Percentiles rank a stretch among this genome's conserved stretches.
Evolutionary conservation across 1,140 invertebrate genomes (phyloP).

Genomic region (Trissolcus basalis): DNA sequence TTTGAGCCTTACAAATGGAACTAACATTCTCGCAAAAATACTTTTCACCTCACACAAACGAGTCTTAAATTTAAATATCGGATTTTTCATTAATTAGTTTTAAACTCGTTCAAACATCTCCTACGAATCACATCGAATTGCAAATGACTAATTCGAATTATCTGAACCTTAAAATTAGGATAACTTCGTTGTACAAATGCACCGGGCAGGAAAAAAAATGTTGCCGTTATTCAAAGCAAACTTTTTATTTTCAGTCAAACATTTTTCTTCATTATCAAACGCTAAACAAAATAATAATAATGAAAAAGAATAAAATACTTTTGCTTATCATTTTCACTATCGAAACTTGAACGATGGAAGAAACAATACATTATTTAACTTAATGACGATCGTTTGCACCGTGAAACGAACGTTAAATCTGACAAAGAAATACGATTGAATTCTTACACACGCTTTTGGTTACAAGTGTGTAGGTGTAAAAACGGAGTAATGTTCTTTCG

Average conservation of each 20-base stretch:
- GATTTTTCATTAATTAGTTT: slow-evolving; percentile 23
- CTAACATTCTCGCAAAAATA: slow-evolving; percentile 3
- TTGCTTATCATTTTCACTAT: too few species aligned
- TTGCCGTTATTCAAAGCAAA: too few species aligned
- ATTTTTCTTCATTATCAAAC: too few species aligned
- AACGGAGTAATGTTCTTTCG: slow-evolving; percentile 30
- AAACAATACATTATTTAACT: too few species aligned
- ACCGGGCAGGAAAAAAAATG: too few species aligned
- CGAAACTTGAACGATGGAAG: too few species aligned
- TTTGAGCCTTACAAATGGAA: slow-evolving; percentile 5
- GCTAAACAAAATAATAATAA: too few species aligned
- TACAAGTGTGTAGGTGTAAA: slow-evolving; percentile 16
- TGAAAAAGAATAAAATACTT: too few species aligned
- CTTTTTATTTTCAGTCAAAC: too few species aligned
- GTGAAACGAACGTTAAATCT: slow-evolving; percentile 1
- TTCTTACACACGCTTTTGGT: slow-evolving; percentile 4
- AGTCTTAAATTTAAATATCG: slow-evolving; percentile 17
- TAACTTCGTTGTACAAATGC: background rate
- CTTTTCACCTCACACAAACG: slow-evolving; percentile 6
- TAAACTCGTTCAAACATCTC: slow-evolving; percentile 15
- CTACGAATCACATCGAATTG: slow-evolving; percentile 19
- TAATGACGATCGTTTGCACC: too few species aligned
- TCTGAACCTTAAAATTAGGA: slow-evolving; percentile 12
- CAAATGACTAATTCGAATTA: slow-evolving; percentile 13
- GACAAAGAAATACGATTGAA: slow-evolving; percentile 7